These are phyloP conservation scores for Pocillopora grandis DNA, from an alignment of 92 coral and sea anemone species.

Conservation along the genomic window DNA sequence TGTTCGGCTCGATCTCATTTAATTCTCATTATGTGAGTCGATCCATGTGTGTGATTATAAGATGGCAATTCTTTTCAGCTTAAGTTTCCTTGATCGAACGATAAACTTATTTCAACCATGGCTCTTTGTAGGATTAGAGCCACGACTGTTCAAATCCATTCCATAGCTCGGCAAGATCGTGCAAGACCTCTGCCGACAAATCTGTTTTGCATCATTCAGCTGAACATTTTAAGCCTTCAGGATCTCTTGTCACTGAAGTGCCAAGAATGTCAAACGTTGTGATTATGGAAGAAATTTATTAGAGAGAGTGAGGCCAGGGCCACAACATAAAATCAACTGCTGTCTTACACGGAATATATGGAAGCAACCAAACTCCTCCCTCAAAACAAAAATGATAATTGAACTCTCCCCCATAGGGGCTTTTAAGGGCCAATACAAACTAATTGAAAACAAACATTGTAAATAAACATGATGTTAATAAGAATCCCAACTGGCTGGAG, in stretches of 20 bases:
- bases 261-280: conserved; percentile 21
- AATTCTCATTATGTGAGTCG: conserved; percentile 11
- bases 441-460: no score
- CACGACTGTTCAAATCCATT: not conserved
- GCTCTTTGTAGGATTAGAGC: not conserved
- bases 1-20: conserved; percentile 15
- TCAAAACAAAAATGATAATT: no score
- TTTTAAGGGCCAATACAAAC: no score
- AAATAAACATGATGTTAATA: no score
- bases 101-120: not conserved
- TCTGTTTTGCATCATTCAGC: conserved; percentile 13
- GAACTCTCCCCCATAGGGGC: no score
- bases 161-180: no score
- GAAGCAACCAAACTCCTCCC: no score
- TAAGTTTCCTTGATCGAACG: not conserved
- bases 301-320: not conserved
- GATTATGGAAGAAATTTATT: not conserved
- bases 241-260: not conserved
- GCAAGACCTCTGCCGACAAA: not conserved
- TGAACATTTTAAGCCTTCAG: not conserved
- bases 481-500: no score
- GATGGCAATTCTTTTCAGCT: conserved; percentile 6
- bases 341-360: no score
- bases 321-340: no score
- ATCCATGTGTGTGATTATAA: not conserved